These are phyloP conservation scores for Neodontobutis hainanensis DNA, from an alignment of 2,113 vertebrate species.

Conservation along the genomic window DNA sequence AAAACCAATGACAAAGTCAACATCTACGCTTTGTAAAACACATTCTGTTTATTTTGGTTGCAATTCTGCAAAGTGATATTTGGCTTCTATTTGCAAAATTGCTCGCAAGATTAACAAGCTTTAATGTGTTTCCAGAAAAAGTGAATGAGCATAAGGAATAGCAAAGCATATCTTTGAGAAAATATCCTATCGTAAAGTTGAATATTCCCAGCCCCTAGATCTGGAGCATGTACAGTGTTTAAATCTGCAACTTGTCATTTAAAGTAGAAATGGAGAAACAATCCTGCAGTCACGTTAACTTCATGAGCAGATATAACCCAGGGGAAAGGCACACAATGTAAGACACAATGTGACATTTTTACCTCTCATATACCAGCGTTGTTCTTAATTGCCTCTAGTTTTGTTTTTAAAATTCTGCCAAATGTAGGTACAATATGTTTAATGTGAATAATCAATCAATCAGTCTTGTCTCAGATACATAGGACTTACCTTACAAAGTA, in stretches of 20 bases:
- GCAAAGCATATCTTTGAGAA: conserved; percentile 63
- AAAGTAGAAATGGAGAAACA: conserved; percentile 42
- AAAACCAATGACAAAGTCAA: conserved; percentile 61
- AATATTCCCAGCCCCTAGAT: conserved; percentile 45
- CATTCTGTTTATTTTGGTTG: conserved; percentile 56
- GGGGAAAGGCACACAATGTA: neutral
- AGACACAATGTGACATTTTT: too few relatives aligned
- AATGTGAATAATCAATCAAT: too few relatives aligned
- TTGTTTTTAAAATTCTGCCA: too few relatives aligned
- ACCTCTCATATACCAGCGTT: too few relatives aligned
- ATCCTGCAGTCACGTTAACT: conserved; percentile 34
- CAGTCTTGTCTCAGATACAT: too few relatives aligned
- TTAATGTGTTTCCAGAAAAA: conserved; percentile 49
- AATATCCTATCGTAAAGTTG: conserved; percentile 48
- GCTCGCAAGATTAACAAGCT: conserved; percentile 43
- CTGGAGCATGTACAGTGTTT: conserved; percentile 15
- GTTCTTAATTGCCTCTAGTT: too few relatives aligned
- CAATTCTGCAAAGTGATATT: conserved; percentile 39
- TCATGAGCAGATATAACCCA: conserved; percentile 15
- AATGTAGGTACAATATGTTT: too few relatives aligned
- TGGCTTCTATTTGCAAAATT: conserved; percentile 32
- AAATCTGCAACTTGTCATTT: conserved; percentile 52
- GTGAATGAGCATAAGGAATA: conserved; percentile 48
- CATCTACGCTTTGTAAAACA: conserved; percentile 53
- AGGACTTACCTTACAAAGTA: too few relatives aligned